Evolutionary conservation across 2,888 invertebrate species (phyloP).

Genomic region (Melolontha melolontha): DNA sequence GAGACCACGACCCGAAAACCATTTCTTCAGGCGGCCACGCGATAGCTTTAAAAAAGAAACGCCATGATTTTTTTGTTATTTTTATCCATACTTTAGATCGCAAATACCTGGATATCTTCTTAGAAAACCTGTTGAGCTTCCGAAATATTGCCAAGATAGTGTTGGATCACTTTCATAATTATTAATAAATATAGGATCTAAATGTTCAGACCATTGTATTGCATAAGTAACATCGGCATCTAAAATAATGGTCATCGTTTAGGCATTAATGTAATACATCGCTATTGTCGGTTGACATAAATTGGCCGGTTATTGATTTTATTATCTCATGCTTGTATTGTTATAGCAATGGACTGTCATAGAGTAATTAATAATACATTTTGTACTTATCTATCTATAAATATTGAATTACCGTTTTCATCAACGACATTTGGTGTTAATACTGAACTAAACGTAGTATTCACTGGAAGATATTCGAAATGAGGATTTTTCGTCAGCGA

Average conservation of each 20-base stretch:
- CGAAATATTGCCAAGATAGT: conserved; percentile 98
- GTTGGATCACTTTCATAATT: conserved; percentile 93
- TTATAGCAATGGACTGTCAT: background rate
- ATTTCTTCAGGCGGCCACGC: conserved; percentile 86
- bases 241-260: conserved; percentile 60
- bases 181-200: conserved; percentile 89
- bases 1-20: conserved; percentile 70
- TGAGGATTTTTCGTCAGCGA: conserved; percentile 82
- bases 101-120: conserved; percentile 89
- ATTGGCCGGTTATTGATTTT: background rate
- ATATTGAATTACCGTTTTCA: conserved; percentile 70
- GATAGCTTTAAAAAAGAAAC: conserved; percentile 69
- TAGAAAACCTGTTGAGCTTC: conserved; percentile 95
- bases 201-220: conserved; percentile 93
- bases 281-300: background rate
- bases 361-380: background rate
- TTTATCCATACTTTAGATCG: background rate
- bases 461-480: conserved; percentile 88
- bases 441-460: conserved; percentile 87
- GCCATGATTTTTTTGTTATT: background rate
- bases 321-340: background rate
- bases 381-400: conserved; percentile 1
- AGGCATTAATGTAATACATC: background rate
- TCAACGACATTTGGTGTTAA: conserved; percentile 86
- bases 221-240: conserved; percentile 87